Percentiles rank a stretch among this genome's conserved stretches.
Conservation (phyloP, 2,888 invertebrate genomes). For the Electrophaes corylata region DNA sequence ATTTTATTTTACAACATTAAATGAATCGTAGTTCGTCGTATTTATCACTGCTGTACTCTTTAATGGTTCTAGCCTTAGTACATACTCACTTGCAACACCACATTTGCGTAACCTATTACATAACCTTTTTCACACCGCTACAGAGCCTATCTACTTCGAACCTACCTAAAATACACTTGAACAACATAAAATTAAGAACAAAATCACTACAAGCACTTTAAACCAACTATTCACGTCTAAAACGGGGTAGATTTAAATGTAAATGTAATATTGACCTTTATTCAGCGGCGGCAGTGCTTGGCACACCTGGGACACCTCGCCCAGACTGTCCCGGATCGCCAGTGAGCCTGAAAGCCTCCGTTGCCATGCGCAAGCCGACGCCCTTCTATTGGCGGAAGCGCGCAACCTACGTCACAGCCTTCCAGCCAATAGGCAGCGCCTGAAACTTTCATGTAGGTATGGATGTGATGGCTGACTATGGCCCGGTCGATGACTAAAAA, state of each 20-base stretch:
- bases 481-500: constrained; percentile 77
- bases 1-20: too few relatives aligned
- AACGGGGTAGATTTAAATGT: constrained; percentile 34
- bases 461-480: constrained; percentile 51
- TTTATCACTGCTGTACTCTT: neutral
- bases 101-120: constrained; percentile 38
- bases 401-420: constrained; percentile 69
- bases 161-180: constrained; percentile 11
- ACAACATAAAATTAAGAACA: constrained; percentile 18
- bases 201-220: constrained; percentile 46
- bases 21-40: too few relatives aligned
- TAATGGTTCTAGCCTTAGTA: neutral
- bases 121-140: constrained; percentile 36
- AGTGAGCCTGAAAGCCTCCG: constrained; percentile 59
- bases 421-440: constrained; percentile 61
- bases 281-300: constrained; percentile 65
- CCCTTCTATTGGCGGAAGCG: constrained; percentile 65
- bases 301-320: constrained; percentile 79
- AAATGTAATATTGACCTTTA: constrained; percentile 70
- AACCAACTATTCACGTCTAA: constrained; percentile 44
- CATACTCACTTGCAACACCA: constrained; percentile 11
- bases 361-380: constrained; percentile 65
- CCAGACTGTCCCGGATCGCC: constrained; percentile 68
- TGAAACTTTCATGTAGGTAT: constrained; percentile 81
- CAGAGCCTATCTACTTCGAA: constrained; percentile 19